phyloP scores from a whole-genome alignment of 1,140 invertebrate genomes.

The Caenorhabditis remanei region DNA sequence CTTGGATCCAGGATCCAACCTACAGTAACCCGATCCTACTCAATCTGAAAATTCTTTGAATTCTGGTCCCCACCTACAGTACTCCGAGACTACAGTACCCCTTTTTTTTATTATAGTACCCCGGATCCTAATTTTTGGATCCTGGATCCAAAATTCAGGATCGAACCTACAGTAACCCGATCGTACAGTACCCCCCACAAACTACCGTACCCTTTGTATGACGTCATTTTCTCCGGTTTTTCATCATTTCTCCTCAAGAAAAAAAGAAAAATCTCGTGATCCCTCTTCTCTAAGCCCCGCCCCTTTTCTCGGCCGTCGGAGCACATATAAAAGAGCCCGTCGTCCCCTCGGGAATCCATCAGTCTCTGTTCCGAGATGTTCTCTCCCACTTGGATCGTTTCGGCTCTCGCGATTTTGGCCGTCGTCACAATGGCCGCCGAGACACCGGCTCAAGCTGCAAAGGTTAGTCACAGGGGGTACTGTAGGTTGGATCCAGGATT shows the following conservation, averaged over 20 bases:
- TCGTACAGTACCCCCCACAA: not conserved
- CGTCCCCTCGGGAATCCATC: not conserved
- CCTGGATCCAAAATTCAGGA: not conserved
- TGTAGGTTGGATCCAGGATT: not conserved
- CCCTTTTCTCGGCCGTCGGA: not conserved
- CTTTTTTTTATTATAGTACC: not conserved
- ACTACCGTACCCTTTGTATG: not conserved
- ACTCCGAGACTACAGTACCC: no score
- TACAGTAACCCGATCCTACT: no score
- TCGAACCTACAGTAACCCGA: not conserved
- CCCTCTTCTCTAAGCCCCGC: not conserved
- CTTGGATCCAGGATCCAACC: not conserved
- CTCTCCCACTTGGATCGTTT: slow-evolving; percentile 24
- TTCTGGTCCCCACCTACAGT: no score
- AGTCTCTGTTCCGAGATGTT: not conserved
- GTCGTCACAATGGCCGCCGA: not conserved
- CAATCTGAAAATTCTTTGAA: no score
- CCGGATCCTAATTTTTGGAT: not conserved
- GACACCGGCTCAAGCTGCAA: not conserved
- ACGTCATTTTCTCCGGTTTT: not conserved
- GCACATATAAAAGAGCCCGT: not conserved
- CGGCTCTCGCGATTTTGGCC: slow-evolving; percentile 3
- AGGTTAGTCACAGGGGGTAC: not conserved
- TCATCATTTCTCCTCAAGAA: not conserved
- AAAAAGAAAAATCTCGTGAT: not conserved